Base-by-base conservation (phyloP, 2,888 invertebrate genomes). In the Coenonympha arcania region DNA sequence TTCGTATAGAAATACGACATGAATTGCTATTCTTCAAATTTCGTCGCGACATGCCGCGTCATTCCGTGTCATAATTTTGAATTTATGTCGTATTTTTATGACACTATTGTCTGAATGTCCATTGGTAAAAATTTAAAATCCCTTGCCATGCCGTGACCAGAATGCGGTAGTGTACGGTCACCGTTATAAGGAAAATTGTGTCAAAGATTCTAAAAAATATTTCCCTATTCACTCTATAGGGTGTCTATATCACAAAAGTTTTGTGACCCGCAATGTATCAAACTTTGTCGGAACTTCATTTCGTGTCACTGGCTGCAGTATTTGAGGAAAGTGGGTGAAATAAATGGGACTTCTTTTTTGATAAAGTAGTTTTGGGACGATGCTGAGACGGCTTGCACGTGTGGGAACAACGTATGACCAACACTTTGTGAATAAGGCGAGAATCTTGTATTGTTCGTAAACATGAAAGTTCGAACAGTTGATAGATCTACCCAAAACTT, bases 231-330 rank as follows among this genome's bases (percentile, higher is more conserved):
- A 19, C 30, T 20, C 42, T 19, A 13, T 42, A 30, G 20, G 13
- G 19, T 30, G 18, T 43, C 42, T 43, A 55, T 53, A 43, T 45
- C 46, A 44, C 47, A 46, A 48, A 55, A 57, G 54, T 47, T 40
- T 49, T 53, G 54, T 54, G 57, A 49, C 56, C 50, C 40, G 50
- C 47, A 57, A 62, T 57, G 57, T 54, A 58, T 62, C 58, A 54
- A 66, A 69, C 66, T 68, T 68, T 62, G 65, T 59, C 50, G 55
- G 54, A 36, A 61, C 67, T 59, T 67, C 64, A 66, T 65, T 60
- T 36, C 60, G 58, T 55, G 56, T 58, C 61, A 62, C 61, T 61
- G 59, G 56, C 57, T 62, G 61, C 62, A 62, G 62, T 64, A 69
- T 70, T 69, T 31, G 57, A 56, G 57, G 62, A 58, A 65, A 65